Percentiles rank a stretch among this genome's conserved stretches.
These are phyloP conservation scores for Petrocephalus sullivani DNA, from an alignment of 2,797 vertebrate genomes.

Conservation along the genomic window DNA sequence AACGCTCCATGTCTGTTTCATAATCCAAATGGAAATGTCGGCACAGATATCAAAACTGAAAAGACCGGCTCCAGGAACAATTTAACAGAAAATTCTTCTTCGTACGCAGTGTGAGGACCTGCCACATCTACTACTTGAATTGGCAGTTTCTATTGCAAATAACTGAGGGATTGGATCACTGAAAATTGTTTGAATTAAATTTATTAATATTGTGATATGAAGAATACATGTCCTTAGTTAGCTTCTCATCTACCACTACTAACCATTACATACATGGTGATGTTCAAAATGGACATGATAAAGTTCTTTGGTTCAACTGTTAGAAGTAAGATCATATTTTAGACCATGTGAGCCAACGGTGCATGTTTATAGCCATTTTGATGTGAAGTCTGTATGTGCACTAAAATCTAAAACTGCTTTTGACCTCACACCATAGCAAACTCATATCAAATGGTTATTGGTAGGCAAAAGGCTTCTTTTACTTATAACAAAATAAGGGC, in stretches of 20 bases:
- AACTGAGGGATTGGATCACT: not conserved
- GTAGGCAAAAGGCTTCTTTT: slow-evolving; percentile 1
- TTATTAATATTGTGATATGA: not conserved
- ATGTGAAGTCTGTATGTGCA: not conserved
- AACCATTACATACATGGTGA: not conserved
- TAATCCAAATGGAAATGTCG: not conserved
- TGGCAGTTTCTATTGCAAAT: not conserved
- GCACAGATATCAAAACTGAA: not conserved
- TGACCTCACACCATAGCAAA: not conserved
- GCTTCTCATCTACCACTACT: not conserved
- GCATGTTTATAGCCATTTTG: not conserved
- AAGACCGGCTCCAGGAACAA: not conserved
- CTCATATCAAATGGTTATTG: not conserved
- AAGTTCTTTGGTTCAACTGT: slow-evolving; percentile 1
- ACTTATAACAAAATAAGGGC: not conserved
- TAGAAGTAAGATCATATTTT: not conserved
- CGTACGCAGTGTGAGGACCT: not conserved
- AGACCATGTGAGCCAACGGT: not conserved
- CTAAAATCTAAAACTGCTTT: not conserved
- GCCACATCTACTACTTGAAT: not conserved
- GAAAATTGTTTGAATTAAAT: not conserved
- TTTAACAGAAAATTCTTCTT: not conserved
- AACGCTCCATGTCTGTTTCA: not conserved
- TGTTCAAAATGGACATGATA: not conserved
- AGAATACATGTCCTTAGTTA: not conserved